Evolutionary conservation across 2,797 vertebrate species (phyloP).

Genomic region (Gadopsis bispinosus): DNA sequence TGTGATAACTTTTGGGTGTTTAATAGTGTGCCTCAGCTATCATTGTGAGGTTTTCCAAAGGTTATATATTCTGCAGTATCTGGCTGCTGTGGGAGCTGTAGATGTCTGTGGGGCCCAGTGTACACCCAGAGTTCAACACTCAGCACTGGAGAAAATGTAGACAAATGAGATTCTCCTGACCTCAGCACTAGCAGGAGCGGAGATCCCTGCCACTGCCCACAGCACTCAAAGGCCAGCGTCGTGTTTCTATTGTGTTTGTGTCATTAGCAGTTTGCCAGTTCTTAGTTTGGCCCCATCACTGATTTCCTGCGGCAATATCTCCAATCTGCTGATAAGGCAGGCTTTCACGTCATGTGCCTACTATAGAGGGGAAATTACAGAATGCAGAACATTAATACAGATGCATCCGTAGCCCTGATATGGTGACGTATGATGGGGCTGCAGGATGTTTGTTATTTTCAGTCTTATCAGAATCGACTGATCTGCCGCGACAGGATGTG

Average conservation of each 20-base stretch:
- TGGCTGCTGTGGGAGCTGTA: slow-evolving; percentile 16
- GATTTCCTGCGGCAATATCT: slow-evolving; percentile 70
- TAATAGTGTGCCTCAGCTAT: slow-evolving; percentile 6
- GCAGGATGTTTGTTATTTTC: slow-evolving; percentile 53
- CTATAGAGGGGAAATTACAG: slow-evolving; percentile 48
- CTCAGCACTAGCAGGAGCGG: slow-evolving; percentile 61
- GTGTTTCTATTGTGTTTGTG: slow-evolving; percentile 71
- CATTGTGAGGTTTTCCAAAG: background rate
- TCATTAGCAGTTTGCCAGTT: slow-evolving; percentile 72
- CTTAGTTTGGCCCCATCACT: slow-evolving; percentile 50
- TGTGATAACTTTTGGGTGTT: slow-evolving; percentile 14
- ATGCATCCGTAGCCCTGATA: slow-evolving; percentile 29
- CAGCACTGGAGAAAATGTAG: slow-evolving; percentile 60
- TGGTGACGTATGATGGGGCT: slow-evolving; percentile 12
- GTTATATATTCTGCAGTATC: slow-evolving; percentile 20
- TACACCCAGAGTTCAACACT: slow-evolving; percentile 44
- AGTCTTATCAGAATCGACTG: slow-evolving; percentile 43
- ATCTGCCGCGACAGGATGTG: slow-evolving; percentile 45
- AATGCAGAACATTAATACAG: slow-evolving; percentile 43
- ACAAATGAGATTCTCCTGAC: slow-evolving; percentile 73
- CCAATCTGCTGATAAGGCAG: slow-evolving; percentile 12
- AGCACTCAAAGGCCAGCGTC: slow-evolving; percentile 62
- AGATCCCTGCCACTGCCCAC: slow-evolving; percentile 41
- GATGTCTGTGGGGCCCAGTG: slow-evolving; percentile 42
- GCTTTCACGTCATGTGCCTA: slow-evolving; percentile 44